Evolutionary conservation across 2,113 vertebrate species (phyloP).

Genomic region (Paramormyrops kingsleyae): DNA sequence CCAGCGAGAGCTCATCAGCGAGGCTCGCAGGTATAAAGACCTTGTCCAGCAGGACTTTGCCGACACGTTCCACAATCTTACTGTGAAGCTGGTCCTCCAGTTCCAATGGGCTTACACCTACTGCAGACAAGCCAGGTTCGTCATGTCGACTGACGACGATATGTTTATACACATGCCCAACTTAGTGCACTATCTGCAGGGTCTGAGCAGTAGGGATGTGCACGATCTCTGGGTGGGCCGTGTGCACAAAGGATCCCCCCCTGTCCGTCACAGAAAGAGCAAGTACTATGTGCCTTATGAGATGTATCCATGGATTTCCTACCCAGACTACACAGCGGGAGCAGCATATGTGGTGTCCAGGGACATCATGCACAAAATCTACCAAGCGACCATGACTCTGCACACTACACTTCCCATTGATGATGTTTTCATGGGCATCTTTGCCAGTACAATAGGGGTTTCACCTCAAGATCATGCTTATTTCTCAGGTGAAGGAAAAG

Average conservation of each 20-base stretch:
- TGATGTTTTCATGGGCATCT: slow-evolving; percentile 94
- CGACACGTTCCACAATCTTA: slow-evolving; percentile 90
- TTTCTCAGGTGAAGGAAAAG: slow-evolving; percentile 84
- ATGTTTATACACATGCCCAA: slow-evolving; percentile 90
- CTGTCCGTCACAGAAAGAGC: slow-evolving; percentile 69
- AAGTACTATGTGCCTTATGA: slow-evolving; percentile 81
- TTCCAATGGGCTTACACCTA: slow-evolving; percentile 77
- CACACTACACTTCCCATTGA: slow-evolving; percentile 87
- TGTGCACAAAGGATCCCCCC: slow-evolving; percentile 78
- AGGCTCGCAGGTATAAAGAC: slow-evolving; percentile 65
- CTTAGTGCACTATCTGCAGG: slow-evolving; percentile 72
- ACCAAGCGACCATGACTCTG: slow-evolving; percentile 71
- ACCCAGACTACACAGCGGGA: slow-evolving; percentile 90
- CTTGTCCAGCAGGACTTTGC: slow-evolving; percentile 84
- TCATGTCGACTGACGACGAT: slow-evolving; percentile 93
- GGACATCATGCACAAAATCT: slow-evolving; percentile 78
- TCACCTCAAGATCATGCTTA: slow-evolving; percentile 74
- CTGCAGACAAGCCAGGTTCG: slow-evolving; percentile 78
- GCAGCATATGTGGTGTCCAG: slow-evolving; percentile 80
- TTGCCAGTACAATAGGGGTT: slow-evolving; percentile 78
- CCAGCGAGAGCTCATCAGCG: slow-evolving; percentile 60
- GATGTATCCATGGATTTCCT: slow-evolving; percentile 83
- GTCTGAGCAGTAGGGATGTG: slow-evolving; percentile 54
- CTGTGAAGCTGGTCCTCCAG: slow-evolving; percentile 81
- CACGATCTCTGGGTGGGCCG: slow-evolving; percentile 81